phyloP scores from a whole-genome alignment of 2,113 vertebrate genomes.

The Ictidomys tridecemlineatus region DNA sequence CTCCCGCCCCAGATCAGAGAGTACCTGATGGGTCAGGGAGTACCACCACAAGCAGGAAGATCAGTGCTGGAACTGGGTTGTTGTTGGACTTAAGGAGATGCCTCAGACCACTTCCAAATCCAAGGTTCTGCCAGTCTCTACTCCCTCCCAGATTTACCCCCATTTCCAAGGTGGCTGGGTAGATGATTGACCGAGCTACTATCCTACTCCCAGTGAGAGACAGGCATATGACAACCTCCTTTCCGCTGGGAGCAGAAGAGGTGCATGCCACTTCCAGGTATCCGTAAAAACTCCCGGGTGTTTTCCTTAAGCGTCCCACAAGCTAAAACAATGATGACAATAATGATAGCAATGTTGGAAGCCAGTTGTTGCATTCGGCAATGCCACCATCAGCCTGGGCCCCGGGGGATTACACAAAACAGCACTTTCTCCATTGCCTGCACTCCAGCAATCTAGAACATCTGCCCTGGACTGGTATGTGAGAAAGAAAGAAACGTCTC shows the following conservation, averaged over 20 bases:
- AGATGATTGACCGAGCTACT: not conserved
- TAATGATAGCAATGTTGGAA: not conserved
- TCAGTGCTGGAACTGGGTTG: not conserved
- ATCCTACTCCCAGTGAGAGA: not conserved
- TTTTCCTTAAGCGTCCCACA: too few relatives aligned
- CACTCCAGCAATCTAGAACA: too few relatives aligned
- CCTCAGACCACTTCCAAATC: not conserved
- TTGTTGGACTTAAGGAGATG: not conserved
- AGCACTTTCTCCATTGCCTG: not conserved
- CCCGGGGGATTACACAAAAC: not conserved
- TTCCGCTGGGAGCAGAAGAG: not conserved
- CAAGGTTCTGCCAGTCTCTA: not conserved
- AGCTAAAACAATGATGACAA: not conserved
- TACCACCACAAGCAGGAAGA: rapidly evolving
- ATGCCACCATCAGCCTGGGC: not conserved
- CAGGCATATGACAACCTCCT: rapidly evolving
- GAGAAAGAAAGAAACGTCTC: not conserved
- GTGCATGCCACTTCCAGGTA: not conserved
- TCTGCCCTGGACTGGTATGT: not conserved
- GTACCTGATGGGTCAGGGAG: rapidly evolving
- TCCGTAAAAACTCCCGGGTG: not conserved
- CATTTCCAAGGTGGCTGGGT: not conserved
- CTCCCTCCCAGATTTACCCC: not conserved
- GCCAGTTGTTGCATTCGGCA: not conserved
- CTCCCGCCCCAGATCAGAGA: not conserved